These are phyloP conservation scores for Sinodicranocentrus sp. DNA, from an alignment of 2,888 invertebrate genomes.

Conservation along the genomic window DNA sequence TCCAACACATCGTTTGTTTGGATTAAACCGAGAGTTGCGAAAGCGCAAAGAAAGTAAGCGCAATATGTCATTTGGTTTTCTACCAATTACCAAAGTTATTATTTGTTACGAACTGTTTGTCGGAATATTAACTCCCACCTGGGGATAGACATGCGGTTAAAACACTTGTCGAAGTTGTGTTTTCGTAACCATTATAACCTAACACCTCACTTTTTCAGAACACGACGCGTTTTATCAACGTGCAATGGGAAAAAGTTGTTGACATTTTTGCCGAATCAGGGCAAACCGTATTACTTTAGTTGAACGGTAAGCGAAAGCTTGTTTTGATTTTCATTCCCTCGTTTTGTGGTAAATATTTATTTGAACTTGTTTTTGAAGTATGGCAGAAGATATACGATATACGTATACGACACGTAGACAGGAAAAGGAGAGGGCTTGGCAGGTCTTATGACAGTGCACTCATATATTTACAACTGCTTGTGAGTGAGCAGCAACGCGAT, in stretches of 20 bases:
- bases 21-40: too few relatives aligned
- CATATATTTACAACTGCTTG: neutral
- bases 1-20: too few relatives aligned
- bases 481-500: neutral
- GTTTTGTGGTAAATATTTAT: slow-evolving; percentile 5
- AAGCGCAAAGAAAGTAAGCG: too few relatives aligned
- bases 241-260: neutral
- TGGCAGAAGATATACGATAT: too few relatives aligned
- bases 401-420: neutral
- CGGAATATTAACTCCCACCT: too few relatives aligned
- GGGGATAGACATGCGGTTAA: too few relatives aligned
- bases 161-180: too few relatives aligned
- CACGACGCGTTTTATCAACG: neutral
- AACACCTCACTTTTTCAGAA: too few relatives aligned
- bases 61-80: too few relatives aligned
- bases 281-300: neutral
- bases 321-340: neutral
- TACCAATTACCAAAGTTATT: too few relatives aligned
- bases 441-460: neutral
- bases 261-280: neutral
- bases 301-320: neutral
- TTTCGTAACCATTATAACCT: too few relatives aligned
- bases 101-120: too few relatives aligned
- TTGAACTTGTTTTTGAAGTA: neutral
- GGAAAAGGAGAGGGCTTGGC: neutral